These are phyloP conservation scores for Magallana gigas DNA, from an alignment of 1,140 invertebrate genomes.

Conservation along the genomic window DNA sequence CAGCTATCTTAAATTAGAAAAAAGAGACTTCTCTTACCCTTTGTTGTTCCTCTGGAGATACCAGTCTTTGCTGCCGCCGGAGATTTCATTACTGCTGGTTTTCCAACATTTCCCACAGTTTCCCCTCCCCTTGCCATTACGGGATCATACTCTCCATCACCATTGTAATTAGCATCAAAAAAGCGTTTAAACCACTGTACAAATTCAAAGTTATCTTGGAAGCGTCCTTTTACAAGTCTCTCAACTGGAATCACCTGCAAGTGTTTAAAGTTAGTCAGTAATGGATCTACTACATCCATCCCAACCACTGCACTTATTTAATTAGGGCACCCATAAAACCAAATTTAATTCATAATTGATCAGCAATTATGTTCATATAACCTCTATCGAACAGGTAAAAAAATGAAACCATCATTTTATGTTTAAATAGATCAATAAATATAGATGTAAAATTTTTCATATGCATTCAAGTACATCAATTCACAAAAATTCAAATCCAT, in stretches of 20 bases:
- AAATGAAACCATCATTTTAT: too few species aligned
- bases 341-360: too few species aligned
- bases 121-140: constrained; percentile 90
- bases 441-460: too few species aligned
- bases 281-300: too few species aligned
- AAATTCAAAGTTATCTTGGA: constrained; percentile 99
- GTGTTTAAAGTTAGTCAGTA: background rate
- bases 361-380: too few species aligned
- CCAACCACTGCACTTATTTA: too few species aligned
- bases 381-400: too few species aligned
- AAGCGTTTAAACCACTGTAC: constrained; percentile 99
- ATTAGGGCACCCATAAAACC: too few species aligned
- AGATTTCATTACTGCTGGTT: constrained; percentile 30
- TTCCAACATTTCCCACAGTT: constrained; percentile 80
- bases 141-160: constrained; percentile 92
- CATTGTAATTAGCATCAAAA: constrained; percentile 99
- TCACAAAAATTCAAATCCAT: too few species aligned
- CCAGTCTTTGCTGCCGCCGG: constrained; percentile 12
- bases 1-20: too few species aligned
- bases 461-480: too few species aligned
- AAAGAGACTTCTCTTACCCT: background rate
- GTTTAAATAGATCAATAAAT: too few species aligned
- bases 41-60: background rate
- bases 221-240: constrained; percentile 97
- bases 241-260: constrained; percentile 96